Evolutionary conservation across 2,797 vertebrate species (phyloP).

Genomic region (Rhodeus uyekii): DNA sequence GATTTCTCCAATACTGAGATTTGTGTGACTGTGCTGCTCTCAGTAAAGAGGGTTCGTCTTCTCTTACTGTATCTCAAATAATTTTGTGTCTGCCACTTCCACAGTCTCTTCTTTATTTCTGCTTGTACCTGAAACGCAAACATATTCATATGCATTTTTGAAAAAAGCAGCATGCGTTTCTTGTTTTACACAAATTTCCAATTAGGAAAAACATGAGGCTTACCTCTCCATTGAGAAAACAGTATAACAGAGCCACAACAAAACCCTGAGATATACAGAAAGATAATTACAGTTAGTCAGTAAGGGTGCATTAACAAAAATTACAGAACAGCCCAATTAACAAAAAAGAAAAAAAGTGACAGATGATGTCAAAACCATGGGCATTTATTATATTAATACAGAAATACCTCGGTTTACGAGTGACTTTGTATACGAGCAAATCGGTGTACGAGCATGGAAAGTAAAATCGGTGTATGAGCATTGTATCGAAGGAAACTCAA

Average conservation of each 20-base stretch:
- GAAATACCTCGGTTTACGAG: too few relatives aligned
- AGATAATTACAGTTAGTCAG: not conserved
- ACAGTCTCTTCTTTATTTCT: constrained; percentile 82
- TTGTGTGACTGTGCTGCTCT: constrained; percentile 78
- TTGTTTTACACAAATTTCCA: not conserved
- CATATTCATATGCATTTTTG: constrained; percentile 6
- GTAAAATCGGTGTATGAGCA: too few relatives aligned
- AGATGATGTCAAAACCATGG: too few relatives aligned
- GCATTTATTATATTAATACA: too few relatives aligned
- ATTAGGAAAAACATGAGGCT: constrained; percentile 45
- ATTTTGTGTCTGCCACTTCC: constrained; percentile 79
- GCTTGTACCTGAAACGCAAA: constrained; percentile 78
- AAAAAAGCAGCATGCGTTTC: not conserved
- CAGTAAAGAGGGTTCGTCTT: constrained; percentile 57
- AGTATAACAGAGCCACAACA: constrained; percentile 88
- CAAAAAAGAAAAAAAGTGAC: too few relatives aligned
- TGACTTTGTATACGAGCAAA: too few relatives aligned
- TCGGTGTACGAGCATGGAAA: too few relatives aligned
- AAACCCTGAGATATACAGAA: constrained; percentile 78
- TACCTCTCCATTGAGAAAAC: constrained; percentile 91
- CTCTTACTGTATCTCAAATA: constrained; percentile 73
- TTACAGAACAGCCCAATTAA: not conserved
- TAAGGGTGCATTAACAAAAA: not conserved
- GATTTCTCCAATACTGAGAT: constrained; percentile 74
- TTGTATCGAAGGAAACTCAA: too few relatives aligned